Evolutionary conservation across 2,113 vertebrate species (phyloP), one percentile per base, ranked within the genome.

Genomic region (Trogon surrucura): DNA sequence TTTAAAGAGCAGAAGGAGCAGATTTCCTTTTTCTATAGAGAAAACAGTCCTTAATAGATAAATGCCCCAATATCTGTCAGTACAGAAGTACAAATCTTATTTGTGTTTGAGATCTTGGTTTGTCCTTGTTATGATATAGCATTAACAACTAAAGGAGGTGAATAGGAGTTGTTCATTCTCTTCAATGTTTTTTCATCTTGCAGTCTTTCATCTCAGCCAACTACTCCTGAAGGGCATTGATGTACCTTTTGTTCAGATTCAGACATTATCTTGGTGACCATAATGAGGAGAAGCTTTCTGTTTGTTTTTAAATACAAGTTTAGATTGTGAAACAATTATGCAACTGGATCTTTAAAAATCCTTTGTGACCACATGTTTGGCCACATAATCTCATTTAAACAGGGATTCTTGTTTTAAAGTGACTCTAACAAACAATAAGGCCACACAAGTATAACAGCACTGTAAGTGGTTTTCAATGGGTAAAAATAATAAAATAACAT

Each of bases 291-390:
- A 88, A 80, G 64, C 17, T 82, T 80, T 96, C 79, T 66, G 34
- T 67, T 75, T 92, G 57, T 30, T 88, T 92, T 91, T 51, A 81
- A 95, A 90, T 50, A 23, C 19, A 84, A 88, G 82, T 91, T 95
- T 71, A 84, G 82, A 65, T 45, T 84, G 88, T 69, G 85, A 94
- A 97, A 88, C 50, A 72, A 60, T 84, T 65, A 84, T 34, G 48
- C 85, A 92, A 90, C 53, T 34, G 84, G 36, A 79, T 65, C 82
- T 90, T 83, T 13, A 27, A 84, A 95, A 91, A 51, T 32, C 44
- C 90, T 91, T 60, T 84, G 51, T 74, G 74, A 41, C 45, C 87
- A 77, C 85, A 41, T 57, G 25, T 73, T 91, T 88, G 66, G 66
- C 89, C 66, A 34, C 29, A 80, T 66, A 79, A 96, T 90, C 88